Evolutionary conservation across 2,113 vertebrate species (phyloP).

Genomic region (Nipponia nippon): DNA sequence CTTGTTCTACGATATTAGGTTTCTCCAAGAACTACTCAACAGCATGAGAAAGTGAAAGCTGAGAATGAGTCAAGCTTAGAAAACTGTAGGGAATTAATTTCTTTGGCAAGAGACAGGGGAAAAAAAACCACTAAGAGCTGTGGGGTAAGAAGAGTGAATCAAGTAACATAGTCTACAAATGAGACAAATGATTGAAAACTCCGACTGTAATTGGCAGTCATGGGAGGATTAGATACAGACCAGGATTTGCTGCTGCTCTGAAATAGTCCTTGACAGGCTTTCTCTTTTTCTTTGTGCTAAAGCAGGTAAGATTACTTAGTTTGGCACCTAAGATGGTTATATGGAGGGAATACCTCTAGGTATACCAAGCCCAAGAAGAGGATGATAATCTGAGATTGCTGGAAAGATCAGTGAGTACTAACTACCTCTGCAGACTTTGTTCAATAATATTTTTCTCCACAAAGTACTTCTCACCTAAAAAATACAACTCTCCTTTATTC

Average conservation of each 20-base stretch:
- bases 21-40: background rate
- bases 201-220: background rate
- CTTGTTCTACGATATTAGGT: background rate
- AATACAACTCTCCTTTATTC: background rate
- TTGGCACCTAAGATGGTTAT: background rate
- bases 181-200: background rate
- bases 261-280: background rate
- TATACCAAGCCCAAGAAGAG: background rate
- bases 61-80: background rate
- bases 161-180: background rate
- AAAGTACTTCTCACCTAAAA: background rate
- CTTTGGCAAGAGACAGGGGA: background rate
- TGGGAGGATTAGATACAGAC: background rate
- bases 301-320: background rate
- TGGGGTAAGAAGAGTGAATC: background rate
- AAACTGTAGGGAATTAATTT: background rate
- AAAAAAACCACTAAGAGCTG: background rate
- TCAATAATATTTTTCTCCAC: background rate
- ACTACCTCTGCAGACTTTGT: background rate
- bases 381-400: background rate
- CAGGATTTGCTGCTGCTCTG: background rate
- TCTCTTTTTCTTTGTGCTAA: background rate
- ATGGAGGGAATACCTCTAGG: background rate
- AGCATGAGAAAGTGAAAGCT: background rate
- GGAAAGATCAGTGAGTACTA: background rate